These are phyloP conservation scores for Guaruba guarouba DNA, from an alignment of 2,113 vertebrate genomes.

Conservation along the genomic window DNA sequence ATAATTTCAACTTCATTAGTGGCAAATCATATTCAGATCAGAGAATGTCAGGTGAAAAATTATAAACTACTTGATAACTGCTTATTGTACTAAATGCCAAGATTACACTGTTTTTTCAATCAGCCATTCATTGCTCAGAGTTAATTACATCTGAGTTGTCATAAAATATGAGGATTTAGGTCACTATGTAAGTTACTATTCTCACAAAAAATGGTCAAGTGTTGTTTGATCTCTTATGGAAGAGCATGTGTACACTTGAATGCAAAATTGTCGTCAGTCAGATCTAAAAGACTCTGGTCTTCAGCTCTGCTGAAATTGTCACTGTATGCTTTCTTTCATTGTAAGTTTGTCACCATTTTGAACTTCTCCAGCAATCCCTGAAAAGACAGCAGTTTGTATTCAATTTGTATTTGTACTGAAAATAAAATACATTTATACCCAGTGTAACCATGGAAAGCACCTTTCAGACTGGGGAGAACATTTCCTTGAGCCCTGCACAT, in stretches of 20 bases:
- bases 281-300: background rate
- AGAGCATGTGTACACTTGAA: background rate
- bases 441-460: background rate
- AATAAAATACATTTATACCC: background rate
- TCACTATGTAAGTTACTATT: background rate
- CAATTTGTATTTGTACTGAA: background rate
- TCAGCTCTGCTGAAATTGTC: background rate
- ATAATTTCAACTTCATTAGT: background rate
- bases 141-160: background rate
- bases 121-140: background rate
- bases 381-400: background rate
- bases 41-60: background rate
- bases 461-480: background rate
- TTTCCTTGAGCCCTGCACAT: background rate
- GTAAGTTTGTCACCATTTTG: background rate
- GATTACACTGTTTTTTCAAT: background rate
- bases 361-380: background rate
- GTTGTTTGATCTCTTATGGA: background rate
- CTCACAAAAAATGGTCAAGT: background rate
- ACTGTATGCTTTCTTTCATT: background rate
- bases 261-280: background rate
- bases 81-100: background rate
- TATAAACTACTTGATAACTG: background rate
- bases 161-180: background rate
- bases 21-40: background rate